phyloP scores from a whole-genome alignment of 1,140 invertebrate genomes.

The Drosophila mauritiana region DNA sequence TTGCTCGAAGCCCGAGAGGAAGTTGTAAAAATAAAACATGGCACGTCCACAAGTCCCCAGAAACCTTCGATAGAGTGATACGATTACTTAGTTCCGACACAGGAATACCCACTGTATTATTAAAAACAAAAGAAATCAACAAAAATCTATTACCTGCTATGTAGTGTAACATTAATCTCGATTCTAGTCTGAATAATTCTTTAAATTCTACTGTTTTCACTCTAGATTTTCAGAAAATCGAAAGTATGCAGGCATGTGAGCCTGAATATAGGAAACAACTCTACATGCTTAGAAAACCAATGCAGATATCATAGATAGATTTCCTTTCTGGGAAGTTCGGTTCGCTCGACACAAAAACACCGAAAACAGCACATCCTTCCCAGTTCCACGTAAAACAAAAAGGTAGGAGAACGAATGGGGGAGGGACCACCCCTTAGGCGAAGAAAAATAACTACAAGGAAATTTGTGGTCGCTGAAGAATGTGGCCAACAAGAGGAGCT shows the following conservation, averaged over 20 bases:
- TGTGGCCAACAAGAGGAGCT: conserved; percentile 54
- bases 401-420: neutral
- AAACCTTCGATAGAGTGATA: conserved; percentile 2
- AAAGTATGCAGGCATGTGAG: no score
- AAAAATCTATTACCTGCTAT: conserved; percentile 7
- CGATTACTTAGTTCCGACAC: conserved; percentile 10
- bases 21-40: conserved; percentile 81
- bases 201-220: no score
- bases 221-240: no score
- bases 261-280: no score
- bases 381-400: conserved; percentile 25
- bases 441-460: conserved; percentile 80
- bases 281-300: neutral
- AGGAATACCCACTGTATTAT: conserved; percentile 20
- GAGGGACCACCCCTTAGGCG: conserved; percentile 12
- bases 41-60: conserved; percentile 70
- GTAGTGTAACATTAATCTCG: no score
- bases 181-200: no score
- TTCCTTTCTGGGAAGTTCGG: neutral
- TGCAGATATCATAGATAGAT: neutral
- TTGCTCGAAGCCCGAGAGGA: conserved; percentile 40
- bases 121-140: no score
- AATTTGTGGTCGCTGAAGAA: conserved; percentile 78
- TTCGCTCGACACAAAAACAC: neutral
- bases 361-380: conserved; percentile 5